A percentile compares a stretch with the other conserved stretches of the same genome.
phyloP scores from a whole-genome alignment of 1,140 invertebrate genomes.

The Drosophila sulfurigaster region DNA sequence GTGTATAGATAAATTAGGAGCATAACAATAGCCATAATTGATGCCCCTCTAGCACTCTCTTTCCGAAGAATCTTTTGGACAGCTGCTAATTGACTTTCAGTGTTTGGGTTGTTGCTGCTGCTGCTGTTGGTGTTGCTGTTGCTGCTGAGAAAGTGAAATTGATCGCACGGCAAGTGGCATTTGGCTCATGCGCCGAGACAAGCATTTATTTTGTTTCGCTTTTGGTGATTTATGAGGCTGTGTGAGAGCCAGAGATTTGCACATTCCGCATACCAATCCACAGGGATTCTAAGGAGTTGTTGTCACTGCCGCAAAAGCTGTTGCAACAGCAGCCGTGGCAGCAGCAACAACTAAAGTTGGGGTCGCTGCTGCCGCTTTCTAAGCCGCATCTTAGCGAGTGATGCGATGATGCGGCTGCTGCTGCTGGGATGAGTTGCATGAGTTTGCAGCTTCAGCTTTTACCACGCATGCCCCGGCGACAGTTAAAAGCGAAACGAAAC shows the following conservation, averaged over 20 bases:
- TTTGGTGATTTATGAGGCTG: slow-evolving; percentile 38
- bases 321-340: not conserved
- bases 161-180: slow-evolving; percentile 65
- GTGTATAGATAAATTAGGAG: slow-evolving; percentile 19
- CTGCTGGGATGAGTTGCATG: slow-evolving; percentile 43
- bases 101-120: slow-evolving; percentile 50
- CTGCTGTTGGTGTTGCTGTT: slow-evolving; percentile 12
- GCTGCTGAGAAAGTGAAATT: slow-evolving; percentile 76
- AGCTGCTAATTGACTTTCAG: slow-evolving; percentile 80
- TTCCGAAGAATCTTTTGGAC: slow-evolving; percentile 64
- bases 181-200: slow-evolving; percentile 11
- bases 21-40: slow-evolving; percentile 48
- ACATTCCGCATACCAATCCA: slow-evolving; percentile 29
- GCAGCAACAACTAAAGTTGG: not conserved
- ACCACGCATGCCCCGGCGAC: slow-evolving; percentile 50
- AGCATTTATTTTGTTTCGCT: not conserved
- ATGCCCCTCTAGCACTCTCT: slow-evolving; percentile 11
- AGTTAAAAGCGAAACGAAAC: slow-evolving; percentile 52
- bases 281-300: slow-evolving; percentile 55
- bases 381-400: slow-evolving; percentile 44
- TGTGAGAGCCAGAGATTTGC: slow-evolving; percentile 23
- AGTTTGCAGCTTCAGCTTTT: slow-evolving; percentile 47
- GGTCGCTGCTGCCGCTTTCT: slow-evolving; percentile 52
- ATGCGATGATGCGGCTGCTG: slow-evolving; percentile 16
- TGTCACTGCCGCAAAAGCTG: not conserved